Conservation (phyloP, 1,140 invertebrate genomes). For the Polypedilum vanderplanki region DNA sequence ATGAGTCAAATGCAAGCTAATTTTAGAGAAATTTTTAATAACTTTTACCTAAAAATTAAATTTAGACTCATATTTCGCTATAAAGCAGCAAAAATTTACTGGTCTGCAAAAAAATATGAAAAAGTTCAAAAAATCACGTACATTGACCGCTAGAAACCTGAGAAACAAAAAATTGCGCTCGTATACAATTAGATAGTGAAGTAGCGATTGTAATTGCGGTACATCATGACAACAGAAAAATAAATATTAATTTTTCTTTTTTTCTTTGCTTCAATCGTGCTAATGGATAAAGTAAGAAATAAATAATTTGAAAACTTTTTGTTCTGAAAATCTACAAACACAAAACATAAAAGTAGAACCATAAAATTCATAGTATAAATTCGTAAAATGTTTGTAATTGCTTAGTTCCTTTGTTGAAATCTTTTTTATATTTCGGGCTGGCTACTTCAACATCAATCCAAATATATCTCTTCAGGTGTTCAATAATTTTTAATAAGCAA, state of each 20-base stretch:
- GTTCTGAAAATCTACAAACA: too few relatives aligned
- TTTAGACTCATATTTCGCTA: neutral
- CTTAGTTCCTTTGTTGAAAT: too few relatives aligned
- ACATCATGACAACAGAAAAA: neutral
- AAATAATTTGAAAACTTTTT: too few relatives aligned
- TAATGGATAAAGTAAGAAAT: too few relatives aligned
- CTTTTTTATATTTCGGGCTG: too few relatives aligned
- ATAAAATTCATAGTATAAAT: too few relatives aligned
- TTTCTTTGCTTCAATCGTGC: neutral
- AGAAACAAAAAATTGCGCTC: neutral
- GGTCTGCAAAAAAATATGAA: too few relatives aligned
- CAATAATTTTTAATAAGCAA: too few relatives aligned
- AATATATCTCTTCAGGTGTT: too few relatives aligned
- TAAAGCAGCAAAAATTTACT: neutral
- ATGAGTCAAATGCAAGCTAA: neutral
- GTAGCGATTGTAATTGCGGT: neutral
- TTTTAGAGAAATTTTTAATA: neutral
- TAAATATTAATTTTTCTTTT: constrained; percentile 3
- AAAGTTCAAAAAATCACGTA: neutral
- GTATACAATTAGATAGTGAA: neutral
- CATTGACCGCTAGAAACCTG: neutral
- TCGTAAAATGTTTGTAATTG: too few relatives aligned
- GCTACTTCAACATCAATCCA: too few relatives aligned
- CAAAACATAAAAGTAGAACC: too few relatives aligned
- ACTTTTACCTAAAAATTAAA: neutral